These are phyloP conservation scores for Drosophila subquinaria DNA, from an alignment of 2,888 invertebrate species.

Conservation along the genomic window DNA sequence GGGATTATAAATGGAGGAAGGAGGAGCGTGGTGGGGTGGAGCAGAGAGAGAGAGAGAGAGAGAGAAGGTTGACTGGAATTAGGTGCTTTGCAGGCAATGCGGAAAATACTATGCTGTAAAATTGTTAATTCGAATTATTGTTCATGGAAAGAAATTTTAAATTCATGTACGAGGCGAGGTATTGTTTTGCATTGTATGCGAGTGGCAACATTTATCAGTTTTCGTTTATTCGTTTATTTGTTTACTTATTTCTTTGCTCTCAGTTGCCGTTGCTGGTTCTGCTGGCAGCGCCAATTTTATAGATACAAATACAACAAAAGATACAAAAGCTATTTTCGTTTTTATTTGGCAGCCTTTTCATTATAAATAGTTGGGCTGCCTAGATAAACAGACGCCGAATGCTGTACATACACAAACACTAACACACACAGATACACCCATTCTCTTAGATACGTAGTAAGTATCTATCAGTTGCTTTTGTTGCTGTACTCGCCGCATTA, in stretches of 20 bases:
- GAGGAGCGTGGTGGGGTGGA: background rate
- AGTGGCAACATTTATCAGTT: slow-evolving; percentile 38
- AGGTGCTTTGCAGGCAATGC: slow-evolving; percentile 55
- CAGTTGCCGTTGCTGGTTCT: slow-evolving; percentile 15
- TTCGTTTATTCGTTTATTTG: slow-evolving; percentile 17
- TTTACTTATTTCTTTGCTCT: slow-evolving; percentile 39
- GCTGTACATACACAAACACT: slow-evolving; percentile 3
- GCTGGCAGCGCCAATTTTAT: slow-evolving; percentile 53
- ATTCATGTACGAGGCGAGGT: slow-evolving; percentile 40
- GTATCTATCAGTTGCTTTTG: slow-evolving; percentile 41
- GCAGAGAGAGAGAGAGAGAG: background rate
- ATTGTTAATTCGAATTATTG: slow-evolving; percentile 51
- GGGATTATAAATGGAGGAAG: background rate
- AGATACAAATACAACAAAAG: slow-evolving; percentile 44
- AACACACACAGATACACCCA: background rate
- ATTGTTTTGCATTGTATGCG: slow-evolving; percentile 45
- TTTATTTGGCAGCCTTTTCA: slow-evolving; percentile 75
- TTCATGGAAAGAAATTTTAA: slow-evolving; percentile 31
- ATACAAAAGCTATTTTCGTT: slow-evolving; percentile 68
- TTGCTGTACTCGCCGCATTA: slow-evolving; percentile 3
- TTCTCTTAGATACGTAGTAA: slow-evolving; percentile 13
- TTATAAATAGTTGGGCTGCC: slow-evolving; percentile 76
- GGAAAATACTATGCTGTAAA: slow-evolving; percentile 45
- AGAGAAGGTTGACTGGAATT: slow-evolving; percentile 24
- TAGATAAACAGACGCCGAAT: slow-evolving; percentile 63